phyloP scores from a whole-genome alignment of 2,797 vertebrate genomes.

The Coregonus suidteri region DNA sequence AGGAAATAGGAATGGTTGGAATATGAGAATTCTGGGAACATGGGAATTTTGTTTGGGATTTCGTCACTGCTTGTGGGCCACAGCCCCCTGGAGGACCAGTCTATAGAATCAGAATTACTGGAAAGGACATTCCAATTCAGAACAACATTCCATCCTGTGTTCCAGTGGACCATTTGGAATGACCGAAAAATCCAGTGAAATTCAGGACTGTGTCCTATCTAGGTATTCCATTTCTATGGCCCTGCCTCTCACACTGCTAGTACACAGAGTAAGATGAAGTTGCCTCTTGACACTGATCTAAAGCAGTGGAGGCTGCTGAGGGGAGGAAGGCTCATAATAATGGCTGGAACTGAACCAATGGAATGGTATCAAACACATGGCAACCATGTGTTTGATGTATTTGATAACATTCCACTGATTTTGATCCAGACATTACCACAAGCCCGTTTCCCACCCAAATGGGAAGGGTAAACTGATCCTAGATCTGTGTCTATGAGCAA shows the following conservation, averaged over 20 bases:
- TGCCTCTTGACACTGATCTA: slow-evolving; percentile 48
- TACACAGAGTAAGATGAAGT: slow-evolving; percentile 56
- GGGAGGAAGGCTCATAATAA: too few relatives aligned
- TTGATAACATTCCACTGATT: too few relatives aligned
- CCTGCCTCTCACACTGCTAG: slow-evolving; percentile 71
- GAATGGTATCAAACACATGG: too few relatives aligned
- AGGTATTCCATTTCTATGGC: slow-evolving; percentile 50
- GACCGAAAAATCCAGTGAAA: slow-evolving; percentile 32
- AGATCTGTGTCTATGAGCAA: slow-evolving; percentile 52
- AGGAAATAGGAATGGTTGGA: background rate
- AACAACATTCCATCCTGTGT: slow-evolving; percentile 40
- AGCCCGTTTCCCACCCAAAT: background rate
- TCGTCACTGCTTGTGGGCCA: slow-evolving; percentile 46
- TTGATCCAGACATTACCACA: too few relatives aligned
- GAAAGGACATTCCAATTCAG: slow-evolving; percentile 46
- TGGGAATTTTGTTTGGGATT: slow-evolving; percentile 28
- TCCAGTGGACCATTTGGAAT: slow-evolving; percentile 37
- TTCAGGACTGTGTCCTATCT: slow-evolving; percentile 44
- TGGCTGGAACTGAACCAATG: too few relatives aligned
- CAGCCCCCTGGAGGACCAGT: slow-evolving; percentile 51
- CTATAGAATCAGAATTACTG: slow-evolving; percentile 49
- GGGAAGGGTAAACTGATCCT: slow-evolving; percentile 35
- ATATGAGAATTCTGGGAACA: background rate
- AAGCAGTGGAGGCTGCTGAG: background rate
- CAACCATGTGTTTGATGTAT: too few relatives aligned